These are phyloP conservation scores for Zhengitettix transpicula DNA, from an alignment of 2,888 invertebrate species.

Conservation along the genomic window DNA sequence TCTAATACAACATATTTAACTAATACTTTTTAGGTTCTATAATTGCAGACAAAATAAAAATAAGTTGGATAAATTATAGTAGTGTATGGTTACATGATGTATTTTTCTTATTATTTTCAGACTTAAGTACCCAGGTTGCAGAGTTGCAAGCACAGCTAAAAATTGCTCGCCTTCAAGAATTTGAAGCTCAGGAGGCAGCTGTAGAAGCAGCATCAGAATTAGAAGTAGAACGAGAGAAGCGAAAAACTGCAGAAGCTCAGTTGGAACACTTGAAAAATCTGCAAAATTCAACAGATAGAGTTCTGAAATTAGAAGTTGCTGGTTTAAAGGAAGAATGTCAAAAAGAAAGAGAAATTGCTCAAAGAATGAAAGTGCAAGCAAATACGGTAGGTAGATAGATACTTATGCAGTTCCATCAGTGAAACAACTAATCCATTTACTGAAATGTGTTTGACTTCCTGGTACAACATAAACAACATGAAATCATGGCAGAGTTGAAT, in stretches of 20 bases:
- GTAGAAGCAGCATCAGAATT: conserved; percentile 32
- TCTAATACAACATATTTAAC: too few species aligned
- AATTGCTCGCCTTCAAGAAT: conserved; percentile 45
- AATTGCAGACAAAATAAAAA: too few species aligned
- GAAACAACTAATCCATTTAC: too few species aligned
- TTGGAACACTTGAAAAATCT: conserved; percentile 15
- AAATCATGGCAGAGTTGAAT: too few species aligned
- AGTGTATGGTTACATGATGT: not conserved
- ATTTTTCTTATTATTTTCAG: not conserved
- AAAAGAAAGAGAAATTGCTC: conserved; percentile 38
- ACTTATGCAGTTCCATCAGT: too few species aligned
- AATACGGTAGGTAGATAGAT: conserved; percentile 22
- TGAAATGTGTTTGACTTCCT: too few species aligned
- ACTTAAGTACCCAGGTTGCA: conserved; percentile 42
- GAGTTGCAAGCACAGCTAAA: conserved; percentile 47
- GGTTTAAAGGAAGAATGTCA: conserved; percentile 43
- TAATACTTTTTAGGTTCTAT: too few species aligned
- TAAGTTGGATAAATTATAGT: not conserved
- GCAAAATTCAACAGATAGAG: too few species aligned
- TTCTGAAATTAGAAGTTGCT: conserved; percentile 35
- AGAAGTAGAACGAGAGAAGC: conserved; percentile 29
- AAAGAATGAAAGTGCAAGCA: conserved; percentile 25
- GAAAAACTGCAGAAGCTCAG: conserved; percentile 12
- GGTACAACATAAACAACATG: too few species aligned
- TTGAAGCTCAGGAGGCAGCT: conserved; percentile 50